Evolutionary conservation across 2,888 invertebrate species (phyloP), one percentile per base, ranked within the genome.

Genomic region (Caenorhabditis sp.): DNA sequence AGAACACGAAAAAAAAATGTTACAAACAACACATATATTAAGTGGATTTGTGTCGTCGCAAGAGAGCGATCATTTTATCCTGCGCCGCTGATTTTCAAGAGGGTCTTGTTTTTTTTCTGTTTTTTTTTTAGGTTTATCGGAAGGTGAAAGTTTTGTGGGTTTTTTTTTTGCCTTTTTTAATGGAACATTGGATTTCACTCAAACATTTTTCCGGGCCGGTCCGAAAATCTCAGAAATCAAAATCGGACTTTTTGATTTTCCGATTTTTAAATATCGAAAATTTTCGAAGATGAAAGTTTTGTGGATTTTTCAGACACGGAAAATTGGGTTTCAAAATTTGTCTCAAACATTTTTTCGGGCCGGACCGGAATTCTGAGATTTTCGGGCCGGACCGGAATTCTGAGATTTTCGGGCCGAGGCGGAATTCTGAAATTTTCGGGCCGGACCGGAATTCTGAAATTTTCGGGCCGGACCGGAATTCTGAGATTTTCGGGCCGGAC

Each of bases 41-140:
- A 43, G 43, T 43, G 43, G 43, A 43, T 43, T 43, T 43, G 43
- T 43, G 43, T 43, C 43, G 43, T 17, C 14, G 17, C 36, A 36
- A n/a, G n/a, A n/a, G n/a, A 10, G 43, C 6, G 43, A 43, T 43
- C 43, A 43, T 43, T 43, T 43, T 43, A 43, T 43, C 14, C 43
- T 43, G 43, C 43, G 43, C 43, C 14, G 43, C 43, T 12, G 8
- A 43, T 43, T 43, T 43, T 43, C 43, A 43, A 43, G 43, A 43
- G 43, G 12, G 43, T 5, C 14, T 14, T 10, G 12, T 43, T 10
- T 43, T 62, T 58, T 62, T 58, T 43, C 17, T 57, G 49, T 27
- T 26, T 60, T 55, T 19, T 59, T 26, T 60, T 55, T 23, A 49
- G 27, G 62, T 63, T 58, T 10, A 31, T 10, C 10, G 31, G 31